These are phyloP conservation scores for Drosophila lowei DNA, from an alignment of 1,140 invertebrate genomes.

Conservation along the genomic window DNA sequence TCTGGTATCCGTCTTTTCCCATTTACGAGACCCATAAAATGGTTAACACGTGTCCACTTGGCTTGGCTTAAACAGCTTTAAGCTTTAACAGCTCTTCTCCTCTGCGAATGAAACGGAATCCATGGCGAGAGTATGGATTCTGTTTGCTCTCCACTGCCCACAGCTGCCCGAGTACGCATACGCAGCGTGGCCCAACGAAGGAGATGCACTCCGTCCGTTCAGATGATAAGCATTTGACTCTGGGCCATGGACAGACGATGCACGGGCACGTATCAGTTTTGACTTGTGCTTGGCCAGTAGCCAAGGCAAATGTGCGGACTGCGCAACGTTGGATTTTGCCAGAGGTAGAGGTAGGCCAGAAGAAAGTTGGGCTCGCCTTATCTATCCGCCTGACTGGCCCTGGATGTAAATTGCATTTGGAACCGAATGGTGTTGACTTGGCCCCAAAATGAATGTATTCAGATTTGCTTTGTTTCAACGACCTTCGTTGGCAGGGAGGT, in stretches of 20 bases:
- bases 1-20: conserved; percentile 25
- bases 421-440: background rate
- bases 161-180: background rate
- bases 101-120: too few species aligned
- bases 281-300: conserved; percentile 29
- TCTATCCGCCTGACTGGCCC: conserved; percentile 29
- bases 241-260: conserved; percentile 6
- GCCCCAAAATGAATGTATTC: background rate
- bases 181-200: conserved; percentile 6
- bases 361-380: conserved; percentile 28
- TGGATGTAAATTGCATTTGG: conserved; percentile 12
- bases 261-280: conserved; percentile 42
- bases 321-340: conserved; percentile 9
- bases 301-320: conserved; percentile 21
- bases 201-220: conserved; percentile 41
- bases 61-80: conserved; percentile 1
- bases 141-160: conserved; percentile 10
- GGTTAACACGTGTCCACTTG: conserved; percentile 47
- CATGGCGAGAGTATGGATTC: background rate
- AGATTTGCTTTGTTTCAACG: conserved; percentile 6
- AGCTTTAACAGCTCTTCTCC: background rate
- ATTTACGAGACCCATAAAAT: conserved; percentile 46
- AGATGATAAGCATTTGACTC: conserved; percentile 34
- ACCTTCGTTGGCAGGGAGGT: background rate
- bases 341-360: conserved; percentile 11